phyloP scores from a whole-genome alignment of 2,797 vertebrate genomes.

The Amphiprion clarkii region DNA sequence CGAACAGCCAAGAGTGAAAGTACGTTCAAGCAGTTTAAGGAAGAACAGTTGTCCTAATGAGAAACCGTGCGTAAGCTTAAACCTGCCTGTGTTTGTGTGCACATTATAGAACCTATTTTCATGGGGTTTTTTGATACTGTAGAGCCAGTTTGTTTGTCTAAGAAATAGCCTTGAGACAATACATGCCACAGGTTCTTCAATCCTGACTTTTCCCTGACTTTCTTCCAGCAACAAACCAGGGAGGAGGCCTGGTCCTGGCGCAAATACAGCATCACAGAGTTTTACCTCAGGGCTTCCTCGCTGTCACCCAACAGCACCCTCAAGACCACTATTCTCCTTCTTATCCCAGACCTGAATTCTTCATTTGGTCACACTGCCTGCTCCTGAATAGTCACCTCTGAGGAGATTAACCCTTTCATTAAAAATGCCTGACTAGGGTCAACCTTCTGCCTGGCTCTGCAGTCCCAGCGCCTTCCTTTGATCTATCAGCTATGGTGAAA shows the following conservation, averaged over 20 bases:
- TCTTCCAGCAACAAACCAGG: constrained; percentile 21
- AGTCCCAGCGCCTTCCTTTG: constrained; percentile 91
- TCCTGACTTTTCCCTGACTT: constrained; percentile 41
- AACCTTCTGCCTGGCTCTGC: constrained; percentile 92
- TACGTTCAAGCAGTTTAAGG: constrained; percentile 46
- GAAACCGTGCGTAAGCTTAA: background rate
- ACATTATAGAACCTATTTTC: constrained; percentile 19
- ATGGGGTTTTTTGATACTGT: constrained; percentile 37
- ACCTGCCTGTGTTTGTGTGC: constrained; percentile 19
- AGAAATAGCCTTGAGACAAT: constrained; percentile 60
- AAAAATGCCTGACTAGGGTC: constrained; percentile 95
- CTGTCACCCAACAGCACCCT: constrained; percentile 88
- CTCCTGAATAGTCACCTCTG: constrained; percentile 98
- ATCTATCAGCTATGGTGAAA: constrained; percentile 98
- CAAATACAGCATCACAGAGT: constrained; percentile 84
- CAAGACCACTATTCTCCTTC: constrained; percentile 80
- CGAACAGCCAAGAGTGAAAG: constrained; percentile 60
- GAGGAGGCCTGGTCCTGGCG: constrained; percentile 68
- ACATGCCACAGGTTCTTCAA: constrained; percentile 65
- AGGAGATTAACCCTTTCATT: constrained; percentile 99
- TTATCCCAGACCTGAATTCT: constrained; percentile 93
- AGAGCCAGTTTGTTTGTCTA: constrained; percentile 58
- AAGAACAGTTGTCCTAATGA: constrained; percentile 41
- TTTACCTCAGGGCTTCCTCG: constrained; percentile 89
- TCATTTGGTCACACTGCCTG: constrained; percentile 99